Evolutionary conservation across 2,113 vertebrate species (phyloP), one percentile per base, ranked within the genome.

Genomic region (Anguilla rostrata): DNA sequence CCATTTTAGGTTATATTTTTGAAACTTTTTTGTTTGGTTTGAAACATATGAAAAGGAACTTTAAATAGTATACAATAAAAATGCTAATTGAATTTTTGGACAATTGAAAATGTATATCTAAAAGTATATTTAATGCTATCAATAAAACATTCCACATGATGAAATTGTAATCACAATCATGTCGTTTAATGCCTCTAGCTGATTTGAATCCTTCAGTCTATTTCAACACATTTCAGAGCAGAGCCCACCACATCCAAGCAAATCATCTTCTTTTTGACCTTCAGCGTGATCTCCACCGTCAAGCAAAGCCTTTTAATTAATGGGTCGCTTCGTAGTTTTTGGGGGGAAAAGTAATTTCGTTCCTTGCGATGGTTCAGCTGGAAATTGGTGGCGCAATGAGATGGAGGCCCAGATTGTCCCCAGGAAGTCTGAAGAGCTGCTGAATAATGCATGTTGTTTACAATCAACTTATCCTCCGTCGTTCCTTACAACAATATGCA

Each of bases 211-310:
- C 9, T 60, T 60, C 18, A 60, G 18, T 60, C 3, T 60, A 20
- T 14, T 60, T 60, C 15, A 3, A 15, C 57, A 60, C 18, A 60
- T 60, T 60, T 60, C 12, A 18, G 12, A 60, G 57, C 57, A 60
- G 57, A 88, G 92, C 88, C 89, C 89, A 87, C 90, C 84, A 91
- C 87, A 57, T 75, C 91, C 75, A 49, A 83, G 86, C 84, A 85
- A 85, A 83, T 86, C 91, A 83, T 86, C 91, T 88, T 90, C 20
- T 75, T 26, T 9, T 87, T 91, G 91, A 91, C 91, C 92, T 93
- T 93, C 92, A 92, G 89, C 90, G 83, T 88, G 3, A 81, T 86
- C 79, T 90, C 90, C 90, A 89, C 85, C 89, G 87, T 87, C 86
- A 84, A 89, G 82, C 43, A 81, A 34, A 78, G 86, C 87, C 83